Conservation (phyloP, 2,888 invertebrate genomes). For the Exephanes ischioxanthus region DNA sequence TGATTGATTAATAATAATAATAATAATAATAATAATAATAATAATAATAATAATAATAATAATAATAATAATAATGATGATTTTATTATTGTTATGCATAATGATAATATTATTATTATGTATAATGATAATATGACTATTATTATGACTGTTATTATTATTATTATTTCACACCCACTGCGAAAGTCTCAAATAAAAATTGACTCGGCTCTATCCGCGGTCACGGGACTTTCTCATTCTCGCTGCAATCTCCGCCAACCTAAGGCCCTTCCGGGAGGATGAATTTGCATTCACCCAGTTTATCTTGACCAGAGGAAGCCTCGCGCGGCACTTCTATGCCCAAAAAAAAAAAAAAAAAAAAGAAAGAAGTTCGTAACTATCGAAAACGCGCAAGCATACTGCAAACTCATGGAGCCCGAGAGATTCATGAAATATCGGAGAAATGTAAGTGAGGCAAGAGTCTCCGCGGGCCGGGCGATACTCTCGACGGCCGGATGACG, state of each 20-base stretch:
- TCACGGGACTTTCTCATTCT: background rate
- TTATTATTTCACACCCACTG: background rate
- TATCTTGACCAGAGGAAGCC: conserved; percentile 8
- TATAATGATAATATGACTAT: too few species aligned
- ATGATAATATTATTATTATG: background rate
- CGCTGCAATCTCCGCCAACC: background rate
- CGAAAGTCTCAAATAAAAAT: background rate
- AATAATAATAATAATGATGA: too few species aligned
- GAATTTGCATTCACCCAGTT: conserved; percentile 18
- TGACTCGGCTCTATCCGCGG: background rate
- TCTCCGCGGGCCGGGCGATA: conserved; percentile 11
- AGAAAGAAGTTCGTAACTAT: background rate
- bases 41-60: too few species aligned
- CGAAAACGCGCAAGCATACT: background rate
- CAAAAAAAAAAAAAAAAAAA: background rate
- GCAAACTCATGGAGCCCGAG: background rate
- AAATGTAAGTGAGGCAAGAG: background rate
- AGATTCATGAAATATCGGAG: background rate
- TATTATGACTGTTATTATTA: background rate
- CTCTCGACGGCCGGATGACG: conserved; percentile 28
- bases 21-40: too few species aligned
- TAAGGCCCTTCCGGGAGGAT: conserved; percentile 8
- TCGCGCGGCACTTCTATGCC: background rate
- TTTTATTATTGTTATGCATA: too few species aligned
- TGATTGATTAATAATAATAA: too few species aligned